These are phyloP conservation scores for Onychomys torridus DNA, from an alignment of 2,797 vertebrate genomes.

Conservation along the genomic window DNA sequence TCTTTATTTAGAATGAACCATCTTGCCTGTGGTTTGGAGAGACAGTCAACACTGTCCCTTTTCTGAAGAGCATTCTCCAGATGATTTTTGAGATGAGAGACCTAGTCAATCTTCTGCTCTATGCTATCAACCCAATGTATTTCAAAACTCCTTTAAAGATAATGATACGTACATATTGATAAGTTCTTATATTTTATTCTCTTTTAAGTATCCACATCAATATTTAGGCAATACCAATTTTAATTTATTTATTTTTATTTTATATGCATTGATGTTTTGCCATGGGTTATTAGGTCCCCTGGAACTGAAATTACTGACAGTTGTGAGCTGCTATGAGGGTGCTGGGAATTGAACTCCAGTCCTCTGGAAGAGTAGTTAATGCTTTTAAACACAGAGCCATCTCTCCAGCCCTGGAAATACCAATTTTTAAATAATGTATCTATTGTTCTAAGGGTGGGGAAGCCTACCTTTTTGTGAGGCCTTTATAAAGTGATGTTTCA, in stretches of 20 bases:
- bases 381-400: neutral
- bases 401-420: neutral
- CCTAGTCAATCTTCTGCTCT: neutral
- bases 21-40: neutral
- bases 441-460: neutral
- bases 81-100: slow-evolving; percentile 30
- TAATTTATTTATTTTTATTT: neutral
- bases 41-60: neutral
- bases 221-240: neutral
- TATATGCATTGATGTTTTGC: neutral
- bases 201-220: slow-evolving; percentile 36
- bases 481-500: neutral
- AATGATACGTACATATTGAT: neutral
- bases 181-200: slow-evolving; percentile 26
- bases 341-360: neutral
- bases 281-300: neutral
- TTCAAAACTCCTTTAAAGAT: slow-evolving; percentile 20
- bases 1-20: slow-evolving; percentile 2
- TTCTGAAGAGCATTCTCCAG: neutral
- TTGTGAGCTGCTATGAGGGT: neutral
- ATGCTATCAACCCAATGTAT: slow-evolving; percentile 1
- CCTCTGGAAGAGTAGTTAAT: neutral
- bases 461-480: neutral
- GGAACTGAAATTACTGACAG: neutral
- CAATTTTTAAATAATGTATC: slow-evolving; percentile 39